Base-by-base conservation (phyloP, 1,140 invertebrate species). In the Formica exsecta region DNA sequence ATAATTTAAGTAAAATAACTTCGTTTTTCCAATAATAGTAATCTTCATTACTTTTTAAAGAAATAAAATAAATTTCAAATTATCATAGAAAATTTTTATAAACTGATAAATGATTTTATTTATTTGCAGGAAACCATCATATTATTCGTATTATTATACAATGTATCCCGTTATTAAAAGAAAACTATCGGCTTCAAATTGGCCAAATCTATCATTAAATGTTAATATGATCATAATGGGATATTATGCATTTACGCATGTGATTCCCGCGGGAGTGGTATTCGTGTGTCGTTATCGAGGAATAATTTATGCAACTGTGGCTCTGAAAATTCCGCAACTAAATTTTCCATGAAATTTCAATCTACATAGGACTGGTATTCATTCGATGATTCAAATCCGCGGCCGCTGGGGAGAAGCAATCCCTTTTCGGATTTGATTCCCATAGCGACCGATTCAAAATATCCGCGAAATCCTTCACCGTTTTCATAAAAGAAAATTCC, bases 311-410 rank as follows among this genome's bases (percentile, higher is more conserved):
- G 66, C 44, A 59, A 44, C 7, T 6, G 16, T 38, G 38, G 19
- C 0, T 48, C 13, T 11, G 54, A 29, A 83, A 83, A 74, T 64
- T 61, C 19, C 38, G 22, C 65, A 13, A 25, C 61, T 51, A n/a
- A n/a, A 77, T 44, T 68, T 25, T 83, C 51, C 44, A 48, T 61
- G 7, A 83, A 74, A 83, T 75, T 83, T 44, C 19, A 71, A 83
- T 77, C 38, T 62, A 25, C 22, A 25, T 32, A 22, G 13, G 19
- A 22, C 51, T 8, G n/a, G 11, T 54, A 38, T 54, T 79, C n/a
- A 48, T 68, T 36, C 2, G n/a, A 9, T 16, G 7, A 66, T 44
- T 77, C 9, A 22, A 3, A 65, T 65, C 11, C 19, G 2, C 13
- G 29, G 3, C 32, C 62, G 4, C n/a, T 54, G 13, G 3, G 13